Base-by-base conservation (phyloP, 2,888 invertebrate genomes). In the Apotomis turbidana region DNA sequence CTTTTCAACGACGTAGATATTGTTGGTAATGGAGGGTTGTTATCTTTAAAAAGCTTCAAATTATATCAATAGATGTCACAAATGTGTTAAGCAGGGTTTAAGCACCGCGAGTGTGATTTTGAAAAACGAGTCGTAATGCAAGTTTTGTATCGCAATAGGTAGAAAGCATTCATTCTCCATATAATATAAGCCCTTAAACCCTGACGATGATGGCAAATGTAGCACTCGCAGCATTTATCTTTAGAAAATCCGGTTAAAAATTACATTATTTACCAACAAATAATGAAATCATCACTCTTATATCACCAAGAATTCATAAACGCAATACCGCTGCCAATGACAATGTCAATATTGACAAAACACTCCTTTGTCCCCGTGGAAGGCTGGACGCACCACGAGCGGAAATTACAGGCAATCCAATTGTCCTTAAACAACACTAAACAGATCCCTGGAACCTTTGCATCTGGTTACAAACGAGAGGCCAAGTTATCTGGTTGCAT, bases 301-400 rank as follows among this genome's bases (percentile, higher is more conserved):
- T 27, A 27, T 15, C 10, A 55, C 6, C 57, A 38, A 38, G 38
- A 57, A 57, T 57, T 58, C 59, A 59, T 9, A 59, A 59, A 3
- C 8, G 41, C 9, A 59, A 44, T 44, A 4, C 8, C 41, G 4
- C 36, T 41, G 41, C n/a, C 38, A 10, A 4, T 1, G 4, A 8
- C 67, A 58, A 58, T 51, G 58, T 49, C 57, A 55, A 46, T 69
- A 49, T 62, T 70, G 57, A 70, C 69, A 70, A 62, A 57, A 70
- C 69, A 70, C 49, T 12, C 55, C 36, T 62, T 62, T 57, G 62
- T 38, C 44, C 3, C 5, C 55, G 55, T 61, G 61, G 61, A 61
- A 69, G 55, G 4, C 55, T 46, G 41, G 8, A 59, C 27, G 54
- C 12, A 38, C 36, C 44, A n/a, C 54, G 13, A 38, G 54, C 68